Evolutionary conservation across 2,797 vertebrate genomes (phyloP).

Genomic region (Parauchenoglanis ngamensis): DNA sequence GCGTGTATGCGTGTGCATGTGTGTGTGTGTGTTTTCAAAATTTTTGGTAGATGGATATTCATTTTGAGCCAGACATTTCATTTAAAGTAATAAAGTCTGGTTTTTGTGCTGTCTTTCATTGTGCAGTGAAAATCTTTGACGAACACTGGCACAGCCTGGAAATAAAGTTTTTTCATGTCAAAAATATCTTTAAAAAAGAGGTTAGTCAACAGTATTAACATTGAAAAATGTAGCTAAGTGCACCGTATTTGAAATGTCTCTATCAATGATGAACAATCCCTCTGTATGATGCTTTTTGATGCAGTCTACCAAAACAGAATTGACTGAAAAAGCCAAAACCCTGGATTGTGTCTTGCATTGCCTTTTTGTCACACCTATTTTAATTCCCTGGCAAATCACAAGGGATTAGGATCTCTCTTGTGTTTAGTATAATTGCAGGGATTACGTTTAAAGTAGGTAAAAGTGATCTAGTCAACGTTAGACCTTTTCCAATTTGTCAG

Average conservation of each 20-base stretch:
- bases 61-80: neutral
- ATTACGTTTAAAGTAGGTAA: conserved; percentile 46
- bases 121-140: conserved; percentile 2
- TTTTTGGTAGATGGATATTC: neutral
- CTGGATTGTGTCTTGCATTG: conserved; percentile 29
- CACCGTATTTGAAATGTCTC: conserved; percentile 53
- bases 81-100: neutral
- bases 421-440: conserved; percentile 48
- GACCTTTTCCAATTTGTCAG: conserved; percentile 49
- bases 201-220: conserved; percentile 14
- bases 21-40: neutral
- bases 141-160: neutral
- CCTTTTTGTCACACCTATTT: conserved; percentile 34
- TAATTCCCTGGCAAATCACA: conserved; percentile 25
- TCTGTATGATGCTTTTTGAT: conserved; percentile 25
- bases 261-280: conserved; percentile 56
- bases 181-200: conserved; percentile 8
- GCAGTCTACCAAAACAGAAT: conserved; percentile 32
- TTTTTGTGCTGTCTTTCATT: neutral
- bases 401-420: conserved; percentile 16
- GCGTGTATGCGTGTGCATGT: neutral
- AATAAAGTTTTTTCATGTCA: conserved; percentile 7
- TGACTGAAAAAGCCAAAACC: conserved; percentile 16
- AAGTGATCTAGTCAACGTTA: conserved; percentile 21
- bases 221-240: conserved; percentile 57